phyloP scores from a whole-genome alignment of 2,797 vertebrate species.

The Ispidina picta region DNA sequence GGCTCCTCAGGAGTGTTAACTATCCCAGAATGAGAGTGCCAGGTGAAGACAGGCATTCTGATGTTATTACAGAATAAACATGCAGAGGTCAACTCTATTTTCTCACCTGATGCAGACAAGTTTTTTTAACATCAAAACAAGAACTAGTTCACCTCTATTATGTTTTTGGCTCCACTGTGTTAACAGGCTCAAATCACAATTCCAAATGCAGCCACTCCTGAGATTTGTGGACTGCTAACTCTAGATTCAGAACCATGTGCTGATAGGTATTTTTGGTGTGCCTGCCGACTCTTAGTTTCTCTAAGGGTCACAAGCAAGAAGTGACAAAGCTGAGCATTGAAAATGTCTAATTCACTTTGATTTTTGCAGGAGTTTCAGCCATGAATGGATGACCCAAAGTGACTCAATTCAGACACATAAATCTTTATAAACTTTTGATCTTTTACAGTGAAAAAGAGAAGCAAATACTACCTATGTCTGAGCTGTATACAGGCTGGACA shows the following conservation, averaged over 20 bases:
- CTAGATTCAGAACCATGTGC: not conserved
- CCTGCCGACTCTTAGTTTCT: not conserved
- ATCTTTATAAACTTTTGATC: not conserved
- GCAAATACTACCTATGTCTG: not conserved
- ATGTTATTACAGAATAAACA: not conserved
- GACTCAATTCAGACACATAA: not conserved
- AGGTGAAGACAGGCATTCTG: not conserved
- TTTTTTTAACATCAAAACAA: not conserved
- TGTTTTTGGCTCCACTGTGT: not conserved
- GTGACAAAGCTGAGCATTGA: not conserved
- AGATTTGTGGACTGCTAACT: not conserved
- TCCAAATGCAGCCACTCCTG: not conserved
- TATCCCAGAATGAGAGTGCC: not conserved
- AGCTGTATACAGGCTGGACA: not conserved
- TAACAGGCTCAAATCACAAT: not conserved
- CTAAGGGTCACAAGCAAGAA: not conserved
- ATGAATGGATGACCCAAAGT: not conserved
- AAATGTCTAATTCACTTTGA: not conserved
- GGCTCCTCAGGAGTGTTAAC: not conserved
- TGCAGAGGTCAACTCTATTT: fast-evolving
- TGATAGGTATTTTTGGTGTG: not conserved
- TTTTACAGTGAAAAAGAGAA: not conserved
- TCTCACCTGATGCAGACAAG: not conserved
- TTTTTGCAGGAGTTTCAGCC: not conserved
- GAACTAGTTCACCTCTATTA: not conserved